Evolutionary conservation across 1,140 invertebrate genomes (phyloP).

Genomic region (Lasioglossum baleicum): DNA sequence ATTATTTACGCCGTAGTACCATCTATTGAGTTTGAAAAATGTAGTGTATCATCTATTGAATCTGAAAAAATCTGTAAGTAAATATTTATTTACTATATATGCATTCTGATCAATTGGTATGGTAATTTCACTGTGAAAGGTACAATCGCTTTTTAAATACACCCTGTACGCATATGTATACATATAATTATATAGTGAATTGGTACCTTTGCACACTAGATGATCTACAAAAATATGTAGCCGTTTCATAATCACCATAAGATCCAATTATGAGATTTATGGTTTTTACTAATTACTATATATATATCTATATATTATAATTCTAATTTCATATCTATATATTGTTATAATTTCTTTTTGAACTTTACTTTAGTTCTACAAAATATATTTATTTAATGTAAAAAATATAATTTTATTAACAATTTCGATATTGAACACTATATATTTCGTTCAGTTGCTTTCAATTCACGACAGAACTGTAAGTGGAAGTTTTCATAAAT

Average conservation of each 20-base stretch:
- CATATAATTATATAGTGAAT: neutral
- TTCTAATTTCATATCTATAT: neutral
- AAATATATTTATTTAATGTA: slow-evolving; percentile 4
- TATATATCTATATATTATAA: no score
- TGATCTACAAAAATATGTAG: neutral
- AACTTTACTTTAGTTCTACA: neutral
- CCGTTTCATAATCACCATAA: neutral
- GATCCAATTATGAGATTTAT: neutral
- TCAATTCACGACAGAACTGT: neutral
- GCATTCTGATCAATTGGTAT: neutral
- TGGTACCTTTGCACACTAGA: neutral
- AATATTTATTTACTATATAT: neutral
- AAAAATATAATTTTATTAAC: slow-evolving; percentile 7
- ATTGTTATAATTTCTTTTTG: neutral
- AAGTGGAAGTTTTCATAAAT: no score
- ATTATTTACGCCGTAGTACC: no score
- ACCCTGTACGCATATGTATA: neutral
- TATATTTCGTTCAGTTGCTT: neutral
- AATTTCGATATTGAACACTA: slow-evolving; percentile 3
- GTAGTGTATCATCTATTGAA: neutral
- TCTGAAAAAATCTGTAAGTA: neutral
- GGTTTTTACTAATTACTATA: neutral
- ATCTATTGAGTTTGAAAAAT: neutral
- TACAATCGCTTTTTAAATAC: neutral
- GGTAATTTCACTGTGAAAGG: neutral